These are phyloP conservation scores for Phoebastria nigripes DNA, from an alignment of 2,797 vertebrate species.

Conservation along the genomic window DNA sequence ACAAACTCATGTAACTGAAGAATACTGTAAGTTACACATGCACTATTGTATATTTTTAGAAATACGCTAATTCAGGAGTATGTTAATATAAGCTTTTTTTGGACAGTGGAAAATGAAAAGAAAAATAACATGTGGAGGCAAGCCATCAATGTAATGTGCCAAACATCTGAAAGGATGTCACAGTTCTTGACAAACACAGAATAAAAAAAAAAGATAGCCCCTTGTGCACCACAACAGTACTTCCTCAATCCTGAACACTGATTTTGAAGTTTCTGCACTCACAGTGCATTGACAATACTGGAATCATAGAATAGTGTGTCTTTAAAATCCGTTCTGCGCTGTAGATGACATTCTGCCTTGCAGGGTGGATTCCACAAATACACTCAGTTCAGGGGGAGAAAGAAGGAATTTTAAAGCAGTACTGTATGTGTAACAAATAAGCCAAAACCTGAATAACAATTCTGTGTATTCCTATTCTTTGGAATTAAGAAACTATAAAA, in stretches of 20 bases:
- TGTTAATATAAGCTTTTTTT: background rate
- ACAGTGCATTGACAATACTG: background rate
- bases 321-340: background rate
- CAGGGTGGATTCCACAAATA: background rate
- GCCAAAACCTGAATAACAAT: background rate
- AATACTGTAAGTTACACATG: background rate
- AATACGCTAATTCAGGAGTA: background rate
- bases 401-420: background rate
- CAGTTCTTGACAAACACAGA: background rate
- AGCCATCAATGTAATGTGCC: background rate
- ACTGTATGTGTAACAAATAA: background rate
- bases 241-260: background rate
- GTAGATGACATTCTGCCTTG: background rate
- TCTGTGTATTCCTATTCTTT: background rate
- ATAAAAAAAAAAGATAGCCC: background rate
- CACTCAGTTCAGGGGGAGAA: background rate
- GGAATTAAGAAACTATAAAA: background rate
- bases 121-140: background rate
- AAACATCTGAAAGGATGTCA: constrained; percentile 18
- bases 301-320: background rate
- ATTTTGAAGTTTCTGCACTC: background rate
- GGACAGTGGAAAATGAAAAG: background rate
- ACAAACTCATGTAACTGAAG: background rate
- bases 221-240: background rate
- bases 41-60: background rate